phyloP scores from a whole-genome alignment of 2,113 vertebrate species.

The Suncus etruscus region DNA sequence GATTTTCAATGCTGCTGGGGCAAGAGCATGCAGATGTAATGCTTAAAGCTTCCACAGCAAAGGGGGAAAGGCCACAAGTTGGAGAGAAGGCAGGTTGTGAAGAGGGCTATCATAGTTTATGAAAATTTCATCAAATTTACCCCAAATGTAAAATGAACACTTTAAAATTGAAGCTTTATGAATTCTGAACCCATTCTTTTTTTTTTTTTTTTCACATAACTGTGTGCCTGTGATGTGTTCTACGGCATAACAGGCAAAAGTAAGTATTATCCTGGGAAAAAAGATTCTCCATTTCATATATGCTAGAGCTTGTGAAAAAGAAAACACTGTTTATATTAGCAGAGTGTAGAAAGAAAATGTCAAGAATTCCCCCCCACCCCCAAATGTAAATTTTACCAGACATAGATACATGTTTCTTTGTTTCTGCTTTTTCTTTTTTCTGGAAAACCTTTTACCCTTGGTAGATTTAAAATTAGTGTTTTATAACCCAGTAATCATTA shows the following conservation, averaged over 20 bases:
- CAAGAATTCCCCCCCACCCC: background rate
- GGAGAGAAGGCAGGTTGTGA: conserved; percentile 55
- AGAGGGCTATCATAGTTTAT: conserved; percentile 31
- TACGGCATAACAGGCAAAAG: conserved; percentile 7
- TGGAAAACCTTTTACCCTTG: conserved; percentile 45
- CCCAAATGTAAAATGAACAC: conserved; percentile 50
- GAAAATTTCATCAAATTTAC: conserved; percentile 42
- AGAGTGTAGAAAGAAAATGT: background rate
- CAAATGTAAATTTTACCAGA: background rate
- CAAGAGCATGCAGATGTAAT: conserved; percentile 84
- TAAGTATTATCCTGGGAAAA: conserved; percentile 36
- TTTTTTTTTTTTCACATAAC: conserved; percentile 48
- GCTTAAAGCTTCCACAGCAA: conserved; percentile 77
- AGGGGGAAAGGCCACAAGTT: conserved; percentile 65
- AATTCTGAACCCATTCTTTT: conserved; percentile 54
- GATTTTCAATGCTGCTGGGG: conserved; percentile 77
- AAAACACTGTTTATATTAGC: conserved; percentile 6
- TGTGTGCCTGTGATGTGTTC: conserved; percentile 34
- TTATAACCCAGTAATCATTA: conserved; percentile 57
- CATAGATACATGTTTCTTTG: background rate
- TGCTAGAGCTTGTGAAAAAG: conserved; percentile 46
- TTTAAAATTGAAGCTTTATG: conserved; percentile 33
- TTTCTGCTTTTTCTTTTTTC: conserved; percentile 1
- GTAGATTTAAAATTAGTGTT: conserved; percentile 58
- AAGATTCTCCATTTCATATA: conserved; percentile 19